Evolutionary conservation across 2,888 invertebrate genomes (phyloP).

Genomic region (Neoaliturus tenellus): DNA sequence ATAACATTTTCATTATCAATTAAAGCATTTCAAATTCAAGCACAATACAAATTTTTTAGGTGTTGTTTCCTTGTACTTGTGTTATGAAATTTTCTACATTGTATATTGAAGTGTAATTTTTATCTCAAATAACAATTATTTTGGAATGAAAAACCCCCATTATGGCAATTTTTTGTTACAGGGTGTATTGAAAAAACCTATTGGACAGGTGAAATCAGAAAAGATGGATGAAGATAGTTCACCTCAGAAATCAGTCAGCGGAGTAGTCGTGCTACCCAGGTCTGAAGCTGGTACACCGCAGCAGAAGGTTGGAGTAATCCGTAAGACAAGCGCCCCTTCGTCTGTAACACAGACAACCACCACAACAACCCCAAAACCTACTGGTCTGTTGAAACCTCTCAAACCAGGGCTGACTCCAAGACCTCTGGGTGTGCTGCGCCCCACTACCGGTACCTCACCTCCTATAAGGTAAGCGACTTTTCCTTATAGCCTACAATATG

Average conservation of each 20-base stretch:
- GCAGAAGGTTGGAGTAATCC: slow-evolving; percentile 31
- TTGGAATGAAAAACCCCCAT: too few species aligned
- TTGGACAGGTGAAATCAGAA: neutral
- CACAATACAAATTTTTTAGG: too few species aligned
- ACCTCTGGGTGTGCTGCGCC: slow-evolving; percentile 31
- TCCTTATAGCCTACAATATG: too few species aligned
- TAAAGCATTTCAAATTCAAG: too few species aligned
- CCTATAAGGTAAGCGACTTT: neutral
- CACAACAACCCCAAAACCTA: neutral
- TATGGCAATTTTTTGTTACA: neutral
- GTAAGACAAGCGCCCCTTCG: neutral
- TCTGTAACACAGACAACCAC: neutral
- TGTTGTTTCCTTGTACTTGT: too few species aligned
- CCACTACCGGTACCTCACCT: neutral
- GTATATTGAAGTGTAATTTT: too few species aligned
- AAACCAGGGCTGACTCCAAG: slow-evolving; percentile 9
- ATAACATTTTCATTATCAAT: too few species aligned
- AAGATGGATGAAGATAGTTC: neutral
- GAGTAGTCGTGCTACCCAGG: slow-evolving; percentile 17
- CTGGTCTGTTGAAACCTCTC: slow-evolving; percentile 32
- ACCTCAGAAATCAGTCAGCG: neutral
- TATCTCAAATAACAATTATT: too few species aligned
- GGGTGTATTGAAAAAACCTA: slow-evolving; percentile 45
- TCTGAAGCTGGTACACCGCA: slow-evolving; percentile 7
- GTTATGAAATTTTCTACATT: too few species aligned